These are phyloP conservation scores for Cryptoblepharus egeriae DNA, from an alignment of 2,797 vertebrate genomes.

Conservation along the genomic window DNA sequence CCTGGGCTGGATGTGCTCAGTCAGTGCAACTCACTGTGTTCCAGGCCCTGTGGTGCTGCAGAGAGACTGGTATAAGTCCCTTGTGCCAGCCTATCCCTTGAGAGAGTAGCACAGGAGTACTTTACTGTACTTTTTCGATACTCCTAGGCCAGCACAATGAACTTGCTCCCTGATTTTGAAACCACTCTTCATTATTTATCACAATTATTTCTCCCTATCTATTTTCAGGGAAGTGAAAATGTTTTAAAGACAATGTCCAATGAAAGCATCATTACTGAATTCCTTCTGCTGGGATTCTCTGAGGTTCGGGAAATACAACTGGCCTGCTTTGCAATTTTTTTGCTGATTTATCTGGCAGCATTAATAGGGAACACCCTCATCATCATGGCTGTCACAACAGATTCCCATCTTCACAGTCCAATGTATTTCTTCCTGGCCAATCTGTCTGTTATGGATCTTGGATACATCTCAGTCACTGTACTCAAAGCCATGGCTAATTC, in stretches of 20 bases:
- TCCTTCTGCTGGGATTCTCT: neutral
- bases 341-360: neutral
- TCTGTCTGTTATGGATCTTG: conserved; percentile 16
- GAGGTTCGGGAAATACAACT: neutral
- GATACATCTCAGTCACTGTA: conserved; percentile 7
- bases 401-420: neutral
- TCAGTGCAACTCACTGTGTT: no score
- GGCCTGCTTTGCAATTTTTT: neutral
- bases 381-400: neutral
- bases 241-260: neutral
- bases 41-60: no score
- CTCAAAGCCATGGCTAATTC: conserved; percentile 8
- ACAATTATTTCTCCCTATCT: neutral
- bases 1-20: no score
- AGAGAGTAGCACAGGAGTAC: no score
- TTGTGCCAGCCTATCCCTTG: no score
- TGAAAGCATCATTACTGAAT: neutral
- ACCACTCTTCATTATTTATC: no score
- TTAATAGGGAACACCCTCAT: conserved; percentile 1
- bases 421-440: conserved; percentile 14
- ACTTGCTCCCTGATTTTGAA: no score
- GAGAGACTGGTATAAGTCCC: no score
- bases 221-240: neutral
- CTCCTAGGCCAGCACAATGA: no score
- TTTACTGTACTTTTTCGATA: no score